Conservation (phyloP, 1,140 invertebrate genomes). For the Aporrectodea caliginosa region DNA sequence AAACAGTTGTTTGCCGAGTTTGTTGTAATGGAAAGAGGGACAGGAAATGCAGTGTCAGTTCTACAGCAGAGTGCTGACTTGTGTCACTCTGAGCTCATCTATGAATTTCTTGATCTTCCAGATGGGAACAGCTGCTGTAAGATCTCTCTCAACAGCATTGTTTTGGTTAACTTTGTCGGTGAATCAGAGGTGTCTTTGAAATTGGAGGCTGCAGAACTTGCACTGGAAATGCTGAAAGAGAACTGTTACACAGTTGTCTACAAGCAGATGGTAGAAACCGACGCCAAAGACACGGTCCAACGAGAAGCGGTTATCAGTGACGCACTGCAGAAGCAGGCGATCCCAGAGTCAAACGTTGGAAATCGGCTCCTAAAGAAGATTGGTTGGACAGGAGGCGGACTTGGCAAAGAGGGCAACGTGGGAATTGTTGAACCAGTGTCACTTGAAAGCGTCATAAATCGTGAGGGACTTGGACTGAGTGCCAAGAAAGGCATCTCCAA, state of each 20-base stretch:
- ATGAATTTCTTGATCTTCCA: conserved; percentile 32
- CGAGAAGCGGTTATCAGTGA: conserved; percentile 46
- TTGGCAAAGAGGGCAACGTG: conserved; percentile 64
- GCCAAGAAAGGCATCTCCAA: conserved; percentile 37
- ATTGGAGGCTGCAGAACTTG: conserved; percentile 35
- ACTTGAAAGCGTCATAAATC: conserved; percentile 41
- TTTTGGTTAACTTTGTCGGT: conserved; percentile 34
- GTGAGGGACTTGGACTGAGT: conserved; percentile 43
- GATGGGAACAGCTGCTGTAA: conserved; percentile 31
- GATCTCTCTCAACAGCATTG: conserved; percentile 38
- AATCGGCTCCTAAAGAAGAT: conserved; percentile 71
- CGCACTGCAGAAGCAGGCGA: conserved; percentile 69
- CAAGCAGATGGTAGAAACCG: conserved; percentile 59
- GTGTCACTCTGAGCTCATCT: conserved; percentile 38
- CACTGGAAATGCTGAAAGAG: conserved; percentile 38
- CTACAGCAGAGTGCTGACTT: conserved; percentile 38
- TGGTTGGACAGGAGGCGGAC: conserved; percentile 75
- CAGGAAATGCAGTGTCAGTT: conserved; percentile 29
- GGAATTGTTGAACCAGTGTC: conserved; percentile 66
- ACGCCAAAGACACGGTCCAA: conserved; percentile 36
- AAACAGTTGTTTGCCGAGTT: neutral
- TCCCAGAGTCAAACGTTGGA: conserved; percentile 64
- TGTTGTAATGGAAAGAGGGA: neutral
- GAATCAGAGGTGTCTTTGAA: conserved; percentile 36
- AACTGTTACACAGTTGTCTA: conserved; percentile 56